These are phyloP conservation scores for Ctenopoma multispine DNA, from an alignment of 2,797 vertebrate genomes.

Conservation along the genomic window DNA sequence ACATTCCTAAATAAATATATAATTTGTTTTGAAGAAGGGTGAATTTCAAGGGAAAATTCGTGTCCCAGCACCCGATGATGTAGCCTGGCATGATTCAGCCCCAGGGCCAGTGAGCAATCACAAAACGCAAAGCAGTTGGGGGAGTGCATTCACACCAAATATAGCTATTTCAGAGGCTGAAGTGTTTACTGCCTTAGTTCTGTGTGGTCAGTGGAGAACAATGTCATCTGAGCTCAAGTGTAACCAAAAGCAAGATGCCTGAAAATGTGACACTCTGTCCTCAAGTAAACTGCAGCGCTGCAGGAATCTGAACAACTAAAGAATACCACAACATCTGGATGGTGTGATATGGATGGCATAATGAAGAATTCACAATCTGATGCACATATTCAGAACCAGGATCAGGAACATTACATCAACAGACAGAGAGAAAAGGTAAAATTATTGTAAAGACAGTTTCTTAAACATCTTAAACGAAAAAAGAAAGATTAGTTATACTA, in stretches of 20 bases:
- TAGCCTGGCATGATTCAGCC: constrained; percentile 10
- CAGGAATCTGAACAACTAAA: not conserved
- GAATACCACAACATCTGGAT: not conserved
- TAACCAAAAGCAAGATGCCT: constrained; percentile 1
- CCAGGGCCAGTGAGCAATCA: constrained; percentile 5
- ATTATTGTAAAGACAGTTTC: not conserved
- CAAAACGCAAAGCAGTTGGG: not conserved
- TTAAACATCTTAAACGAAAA: not conserved
- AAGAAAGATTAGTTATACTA: not conserved
- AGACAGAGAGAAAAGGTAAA: not conserved
- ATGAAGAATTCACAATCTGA: no score
- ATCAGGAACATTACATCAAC: not conserved
- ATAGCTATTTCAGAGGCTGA: not conserved
- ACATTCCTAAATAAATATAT: not conserved
- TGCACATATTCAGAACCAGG: no score
- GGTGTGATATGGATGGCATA: no score
- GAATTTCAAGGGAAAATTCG: constrained; percentile 8
- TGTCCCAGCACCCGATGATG: not conserved
- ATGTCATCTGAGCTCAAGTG: constrained; percentile 18
- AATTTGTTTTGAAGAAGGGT: constrained; percentile 3
- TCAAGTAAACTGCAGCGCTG: not conserved
- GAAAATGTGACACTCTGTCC: constrained; percentile 1
- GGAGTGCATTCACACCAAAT: constrained; percentile 20
- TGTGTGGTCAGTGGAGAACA: constrained; percentile 13
- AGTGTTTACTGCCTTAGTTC: constrained; percentile 18